Percentiles rank a stretch among this genome's conserved stretches.
Conservation (phyloP, 2,888 invertebrate species). For the Heliconius ismenius region DNA sequence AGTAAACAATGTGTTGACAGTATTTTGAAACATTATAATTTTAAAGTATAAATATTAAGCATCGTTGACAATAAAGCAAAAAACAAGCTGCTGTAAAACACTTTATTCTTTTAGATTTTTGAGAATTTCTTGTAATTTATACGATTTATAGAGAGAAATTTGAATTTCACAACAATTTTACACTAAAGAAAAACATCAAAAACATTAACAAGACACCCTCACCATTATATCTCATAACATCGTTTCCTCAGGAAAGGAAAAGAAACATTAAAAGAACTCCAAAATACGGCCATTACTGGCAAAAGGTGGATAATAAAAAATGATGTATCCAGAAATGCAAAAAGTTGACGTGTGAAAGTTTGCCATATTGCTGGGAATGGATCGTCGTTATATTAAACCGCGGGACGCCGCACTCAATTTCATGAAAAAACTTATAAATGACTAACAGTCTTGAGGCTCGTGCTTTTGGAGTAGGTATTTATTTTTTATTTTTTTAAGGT, state of each 20-base stretch:
- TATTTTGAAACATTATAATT: too few relatives aligned
- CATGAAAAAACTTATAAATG: conserved; percentile 72
- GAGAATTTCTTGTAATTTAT: neutral
- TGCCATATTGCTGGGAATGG: conserved; percentile 67
- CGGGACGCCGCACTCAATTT: conserved; percentile 71
- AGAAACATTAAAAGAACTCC: conserved; percentile 28
- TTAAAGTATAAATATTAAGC: too few relatives aligned
- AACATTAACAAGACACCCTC: conserved; percentile 16
- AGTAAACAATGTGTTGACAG: too few relatives aligned
- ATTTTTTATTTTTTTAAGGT: neutral
- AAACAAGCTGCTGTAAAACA: too few relatives aligned
- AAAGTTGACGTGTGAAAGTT: conserved; percentile 63
- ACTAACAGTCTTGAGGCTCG: conserved; percentile 45
- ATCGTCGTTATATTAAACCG: conserved; percentile 75
- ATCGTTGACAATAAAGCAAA: too few relatives aligned
- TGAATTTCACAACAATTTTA: neutral
- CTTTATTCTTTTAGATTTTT: too few relatives aligned
- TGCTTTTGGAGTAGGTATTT: conserved; percentile 52
- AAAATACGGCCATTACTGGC: conserved; percentile 37
- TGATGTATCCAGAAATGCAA: conserved; percentile 43
- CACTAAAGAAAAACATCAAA: conserved; percentile 1
- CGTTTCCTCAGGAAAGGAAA: neutral
- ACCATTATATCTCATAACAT: conserved; percentile 13
- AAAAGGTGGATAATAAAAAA: conserved; percentile 45
- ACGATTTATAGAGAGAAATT: neutral